phyloP scores from a whole-genome alignment of 2,888 invertebrate genomes.

The Deroplatys truncata region DNA sequence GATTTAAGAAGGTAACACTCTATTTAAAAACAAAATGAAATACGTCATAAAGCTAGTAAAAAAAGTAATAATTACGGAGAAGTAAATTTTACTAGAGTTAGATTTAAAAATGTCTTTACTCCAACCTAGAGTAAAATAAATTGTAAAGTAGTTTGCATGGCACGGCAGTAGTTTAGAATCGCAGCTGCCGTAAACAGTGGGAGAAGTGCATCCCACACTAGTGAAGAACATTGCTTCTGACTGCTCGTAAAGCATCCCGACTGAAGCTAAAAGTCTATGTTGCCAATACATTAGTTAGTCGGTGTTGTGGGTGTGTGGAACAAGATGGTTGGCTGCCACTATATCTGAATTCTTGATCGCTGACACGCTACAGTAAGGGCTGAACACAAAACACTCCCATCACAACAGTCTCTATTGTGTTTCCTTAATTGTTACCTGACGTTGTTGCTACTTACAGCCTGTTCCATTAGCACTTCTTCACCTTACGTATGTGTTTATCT shows the following conservation, averaged over 20 bases:
- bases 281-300: background rate
- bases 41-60: too few species aligned
- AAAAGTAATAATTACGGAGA: too few species aligned
- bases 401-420: background rate
- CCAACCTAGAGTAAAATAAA: too few species aligned
- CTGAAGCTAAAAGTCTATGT: background rate
- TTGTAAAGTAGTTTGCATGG: too few species aligned
- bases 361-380: background rate
- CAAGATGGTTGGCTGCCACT: background rate
- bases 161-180: too few species aligned
- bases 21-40: too few species aligned
- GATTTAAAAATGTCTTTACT: too few species aligned
- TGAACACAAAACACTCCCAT: background rate
- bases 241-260: background rate
- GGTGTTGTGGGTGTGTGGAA: background rate
- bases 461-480: background rate
- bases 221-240: background rate
- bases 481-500: background rate
- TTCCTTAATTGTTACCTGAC: background rate
- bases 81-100: too few species aligned
- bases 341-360: background rate
- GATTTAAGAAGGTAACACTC: too few species aligned
- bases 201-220: background rate
- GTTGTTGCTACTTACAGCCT: background rate
- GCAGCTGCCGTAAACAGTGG: background rate